These are phyloP conservation scores for Plebejus anna DNA, from an alignment of 2,888 invertebrate species.

Conservation along the genomic window DNA sequence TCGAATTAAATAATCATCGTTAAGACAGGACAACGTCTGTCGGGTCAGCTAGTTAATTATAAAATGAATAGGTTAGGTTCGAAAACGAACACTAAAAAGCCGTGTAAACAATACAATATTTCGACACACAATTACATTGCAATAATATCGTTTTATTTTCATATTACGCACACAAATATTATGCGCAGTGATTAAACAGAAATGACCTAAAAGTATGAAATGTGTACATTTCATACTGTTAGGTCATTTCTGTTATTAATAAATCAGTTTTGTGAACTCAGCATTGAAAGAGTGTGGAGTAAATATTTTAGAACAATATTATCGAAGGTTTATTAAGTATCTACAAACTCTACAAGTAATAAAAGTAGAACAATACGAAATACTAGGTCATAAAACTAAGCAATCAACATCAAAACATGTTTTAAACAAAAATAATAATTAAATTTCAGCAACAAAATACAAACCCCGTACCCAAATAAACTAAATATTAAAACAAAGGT, in stretches of 20 bases:
- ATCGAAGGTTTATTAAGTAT: not conserved
- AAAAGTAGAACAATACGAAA: not conserved
- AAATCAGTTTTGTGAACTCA: not conserved
- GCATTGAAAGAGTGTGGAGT: not conserved
- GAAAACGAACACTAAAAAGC: not conserved
- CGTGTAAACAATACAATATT: not conserved
- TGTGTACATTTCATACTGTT: not conserved
- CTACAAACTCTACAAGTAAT: not conserved
- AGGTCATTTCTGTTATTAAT: no score
- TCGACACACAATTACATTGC: not conserved
- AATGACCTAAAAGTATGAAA: not conserved
- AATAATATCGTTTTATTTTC: not conserved
- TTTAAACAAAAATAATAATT: not conserved
- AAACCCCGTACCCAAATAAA: not conserved
- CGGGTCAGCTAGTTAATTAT: no score
- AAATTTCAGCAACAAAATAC: not conserved
- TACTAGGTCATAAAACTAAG: not conserved
- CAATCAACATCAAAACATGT: not conserved
- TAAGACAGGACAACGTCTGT: no score
- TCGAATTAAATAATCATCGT: no score
- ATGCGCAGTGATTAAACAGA: not conserved
- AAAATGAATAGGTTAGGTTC: not conserved
- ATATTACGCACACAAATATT: not conserved
- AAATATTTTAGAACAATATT: not conserved
- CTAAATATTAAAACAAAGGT: slow-evolving; percentile 23